Conservation (phyloP, 2,113 vertebrate species). For the Catharus minimus region DNA sequence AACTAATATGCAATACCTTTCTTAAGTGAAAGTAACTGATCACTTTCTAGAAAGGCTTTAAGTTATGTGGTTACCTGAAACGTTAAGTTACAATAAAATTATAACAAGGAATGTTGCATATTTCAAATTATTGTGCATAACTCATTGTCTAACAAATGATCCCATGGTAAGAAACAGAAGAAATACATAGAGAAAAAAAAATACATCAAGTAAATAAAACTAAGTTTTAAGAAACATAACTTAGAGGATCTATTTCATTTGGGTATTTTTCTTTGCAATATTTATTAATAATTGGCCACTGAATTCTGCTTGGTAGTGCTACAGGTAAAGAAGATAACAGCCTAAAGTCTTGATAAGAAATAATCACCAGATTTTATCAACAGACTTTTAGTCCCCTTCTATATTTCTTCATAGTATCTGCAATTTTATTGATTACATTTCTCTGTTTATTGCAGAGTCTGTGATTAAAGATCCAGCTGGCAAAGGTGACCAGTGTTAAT, state of each 20-base stretch:
- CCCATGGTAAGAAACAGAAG: not conserved
- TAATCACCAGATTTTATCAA: constrained; percentile 17
- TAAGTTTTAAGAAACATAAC: not conserved
- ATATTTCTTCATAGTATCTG: constrained; percentile 33
- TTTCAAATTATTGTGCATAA: not conserved
- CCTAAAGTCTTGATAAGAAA: not conserved
- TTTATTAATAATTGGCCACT: not conserved
- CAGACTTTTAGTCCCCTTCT: not conserved
- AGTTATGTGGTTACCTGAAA: not conserved
- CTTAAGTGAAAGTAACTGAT: not conserved
- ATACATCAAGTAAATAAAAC: not conserved
- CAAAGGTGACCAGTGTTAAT: constrained; percentile 18
- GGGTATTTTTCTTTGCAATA: not conserved
- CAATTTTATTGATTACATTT: constrained; percentile 1
- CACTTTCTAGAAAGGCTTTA: not conserved
- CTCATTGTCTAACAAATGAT: not conserved
- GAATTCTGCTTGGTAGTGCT: not conserved
- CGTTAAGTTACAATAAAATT: not conserved
- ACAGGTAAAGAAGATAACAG: not conserved
- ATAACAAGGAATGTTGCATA: not conserved
- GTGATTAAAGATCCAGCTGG: constrained; percentile 1
- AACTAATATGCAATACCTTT: not conserved
- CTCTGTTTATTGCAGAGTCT: not conserved
- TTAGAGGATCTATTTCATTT: not conserved
- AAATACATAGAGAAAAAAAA: not conserved